Base-by-base conservation (phyloP, 2,888 invertebrate species). In the Drosophila imparisetae region DNA sequence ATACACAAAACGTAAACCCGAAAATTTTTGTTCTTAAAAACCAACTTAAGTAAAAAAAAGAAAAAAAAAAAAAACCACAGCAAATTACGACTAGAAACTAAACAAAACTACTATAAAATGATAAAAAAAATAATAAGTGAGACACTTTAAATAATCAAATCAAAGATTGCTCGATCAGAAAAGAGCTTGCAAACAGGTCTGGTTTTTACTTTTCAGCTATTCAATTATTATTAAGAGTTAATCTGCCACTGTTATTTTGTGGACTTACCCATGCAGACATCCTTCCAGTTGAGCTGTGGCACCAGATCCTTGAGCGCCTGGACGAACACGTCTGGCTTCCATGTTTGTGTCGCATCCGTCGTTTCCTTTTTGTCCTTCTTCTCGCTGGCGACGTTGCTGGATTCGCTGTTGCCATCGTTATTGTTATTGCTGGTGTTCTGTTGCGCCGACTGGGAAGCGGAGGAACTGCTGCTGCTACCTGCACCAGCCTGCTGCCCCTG, bases 291-390 rank as follows among this genome's bases (percentile, higher is more conserved):
- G 70, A 99, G 93, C 90, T 95, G 96, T 2, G 97, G 96, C 78
- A 96, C 96, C 78, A 97, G 94, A 92, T 98, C 98, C 92, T 98
- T 97, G 32, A 98, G 93, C n/a, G 97, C 96, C 92, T 97, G 97
- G 48, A 98, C 96, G 91, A 99, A 98, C 63, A 98, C 95, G 91
- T 99, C 98, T 15, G 98, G 95, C 92, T 98, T 98, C 99, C 99
- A 99, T 64, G 96, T 94, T 48, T 92, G 92, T 24, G 92, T 92
- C 91, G 95, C 92, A 93, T 94, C 90, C 89, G 95, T 95, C 79
- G 94, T 94, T 66, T 91, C 91, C 78, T 91, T 91, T 66, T 92
- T 92, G 61, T 92, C 92, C 73, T 89, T 92, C 65, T 90, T 91
- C 27, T 84, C 83, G 66, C 73, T 72, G 66, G 81, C 48, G 4